Conservation (phyloP, 2,797 vertebrate species). For the Muscicapa comitata region DNA sequence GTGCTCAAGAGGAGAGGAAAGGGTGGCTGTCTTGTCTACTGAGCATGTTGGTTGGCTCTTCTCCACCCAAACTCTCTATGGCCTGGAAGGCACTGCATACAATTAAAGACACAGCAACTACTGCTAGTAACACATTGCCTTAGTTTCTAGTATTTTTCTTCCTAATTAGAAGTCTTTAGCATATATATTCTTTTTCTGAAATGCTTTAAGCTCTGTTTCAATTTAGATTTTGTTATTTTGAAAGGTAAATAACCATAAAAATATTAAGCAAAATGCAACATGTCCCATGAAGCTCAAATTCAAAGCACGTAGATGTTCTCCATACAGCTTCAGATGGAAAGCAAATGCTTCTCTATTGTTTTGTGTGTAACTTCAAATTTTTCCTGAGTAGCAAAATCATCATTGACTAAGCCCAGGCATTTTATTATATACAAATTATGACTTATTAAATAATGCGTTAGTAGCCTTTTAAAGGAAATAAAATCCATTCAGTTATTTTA, state of each 20-base stretch:
- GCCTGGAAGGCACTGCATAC: neutral
- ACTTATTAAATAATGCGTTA: slow-evolving; percentile 19
- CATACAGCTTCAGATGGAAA: neutral
- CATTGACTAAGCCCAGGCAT: neutral
- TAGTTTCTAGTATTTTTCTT: neutral
- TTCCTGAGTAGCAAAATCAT: neutral
- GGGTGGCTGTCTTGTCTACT: neutral
- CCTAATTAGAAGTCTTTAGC: neutral
- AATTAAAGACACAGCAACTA: neutral
- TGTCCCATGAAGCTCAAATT: neutral
- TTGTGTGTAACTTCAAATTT: neutral
- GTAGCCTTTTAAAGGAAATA: slow-evolving; percentile 23
- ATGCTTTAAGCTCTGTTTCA: neutral
- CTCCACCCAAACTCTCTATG: neutral
- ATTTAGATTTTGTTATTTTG: neutral
- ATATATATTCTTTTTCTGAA: neutral
- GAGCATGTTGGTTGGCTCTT: neutral
- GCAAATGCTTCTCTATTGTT: neutral
- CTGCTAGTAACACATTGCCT: neutral
- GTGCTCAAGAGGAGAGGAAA: neutral
- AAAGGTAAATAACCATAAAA: neutral
- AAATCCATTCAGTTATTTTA: slow-evolving; percentile 1
- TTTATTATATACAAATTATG: slow-evolving; percentile 18
- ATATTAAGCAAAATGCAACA: neutral
- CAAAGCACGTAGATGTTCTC: too few species aligned